phyloP scores from a whole-genome alignment of 53 echinoderm and acorn worm species.

The Temnopleurus reevesii region DNA sequence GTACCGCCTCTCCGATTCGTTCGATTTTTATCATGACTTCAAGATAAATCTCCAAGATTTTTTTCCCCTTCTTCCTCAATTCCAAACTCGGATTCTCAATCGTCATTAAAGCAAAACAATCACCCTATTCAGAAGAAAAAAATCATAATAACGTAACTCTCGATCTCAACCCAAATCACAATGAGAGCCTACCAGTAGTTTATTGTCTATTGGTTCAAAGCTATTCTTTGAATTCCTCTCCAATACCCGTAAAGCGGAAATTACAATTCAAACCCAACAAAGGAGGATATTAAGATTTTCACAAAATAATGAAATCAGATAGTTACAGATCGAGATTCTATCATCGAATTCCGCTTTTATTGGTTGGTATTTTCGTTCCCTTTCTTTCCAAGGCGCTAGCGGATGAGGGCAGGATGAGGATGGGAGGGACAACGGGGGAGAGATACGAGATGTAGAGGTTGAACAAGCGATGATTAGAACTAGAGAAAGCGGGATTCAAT shows the following conservation, averaged over 20 bases:
- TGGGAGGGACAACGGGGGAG: background rate
- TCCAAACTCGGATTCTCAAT: background rate
- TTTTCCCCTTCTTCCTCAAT: background rate
- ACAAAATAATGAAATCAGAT: conserved; percentile 51
- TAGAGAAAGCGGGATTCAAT: conserved; percentile 17
- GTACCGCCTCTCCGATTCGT: conserved; percentile 10
- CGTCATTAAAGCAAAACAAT: conserved; percentile 19
- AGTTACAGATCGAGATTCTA: background rate
- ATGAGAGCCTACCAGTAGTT: background rate
- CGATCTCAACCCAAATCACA: background rate
- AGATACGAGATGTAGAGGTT: background rate
- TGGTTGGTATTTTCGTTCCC: background rate
- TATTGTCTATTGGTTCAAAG: background rate
- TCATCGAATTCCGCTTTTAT: background rate
- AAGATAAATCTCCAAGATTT: background rate
- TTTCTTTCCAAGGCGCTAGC: background rate
- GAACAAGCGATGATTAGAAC: conserved; percentile 49
- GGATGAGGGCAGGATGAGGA: background rate
- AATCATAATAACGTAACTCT: background rate
- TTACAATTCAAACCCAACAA: conserved; percentile 28
- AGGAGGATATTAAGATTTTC: conserved; percentile 36
- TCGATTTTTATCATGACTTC: conserved; percentile 28
- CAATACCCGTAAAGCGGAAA: conserved; percentile 26
- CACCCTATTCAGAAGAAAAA: conserved; percentile 1
- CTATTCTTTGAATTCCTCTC: background rate